These are phyloP conservation scores for Cartodere bifasciata DNA, from an alignment of 2,888 invertebrate species.

Conservation along the genomic window DNA sequence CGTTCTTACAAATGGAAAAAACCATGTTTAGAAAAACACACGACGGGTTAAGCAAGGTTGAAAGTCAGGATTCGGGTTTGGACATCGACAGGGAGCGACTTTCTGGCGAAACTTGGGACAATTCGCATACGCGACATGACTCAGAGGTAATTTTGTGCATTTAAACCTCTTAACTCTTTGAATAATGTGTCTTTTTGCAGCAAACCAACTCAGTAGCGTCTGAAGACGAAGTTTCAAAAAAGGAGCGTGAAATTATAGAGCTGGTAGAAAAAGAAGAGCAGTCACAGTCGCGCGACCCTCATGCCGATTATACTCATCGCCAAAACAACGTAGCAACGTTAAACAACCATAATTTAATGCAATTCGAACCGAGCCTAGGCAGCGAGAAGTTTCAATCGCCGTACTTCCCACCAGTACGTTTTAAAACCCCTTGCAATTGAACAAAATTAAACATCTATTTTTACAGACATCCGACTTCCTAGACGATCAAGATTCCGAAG, in stretches of 20 bases:
- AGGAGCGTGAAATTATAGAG: slow-evolving; percentile 52
- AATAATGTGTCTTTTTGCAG: slow-evolving; percentile 14
- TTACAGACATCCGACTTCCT: slow-evolving; percentile 21
- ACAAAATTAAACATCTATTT: slow-evolving; percentile 3
- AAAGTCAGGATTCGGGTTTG: slow-evolving; percentile 69
- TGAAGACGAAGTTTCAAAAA: slow-evolving; percentile 60
- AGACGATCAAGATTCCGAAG: slow-evolving; percentile 32
- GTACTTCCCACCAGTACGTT: too few species aligned
- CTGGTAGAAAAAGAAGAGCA: slow-evolving; percentile 49
- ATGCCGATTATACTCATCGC: too few species aligned
- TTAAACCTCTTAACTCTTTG: too few species aligned
- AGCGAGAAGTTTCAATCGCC: too few species aligned
- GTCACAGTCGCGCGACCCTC: slow-evolving; percentile 43
- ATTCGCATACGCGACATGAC: slow-evolving; percentile 60
- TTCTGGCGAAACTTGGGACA: slow-evolving; percentile 48
- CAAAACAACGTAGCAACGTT: too few species aligned
- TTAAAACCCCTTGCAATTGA: too few species aligned
- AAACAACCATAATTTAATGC: too few species aligned
- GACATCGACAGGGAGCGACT: slow-evolving; percentile 46
- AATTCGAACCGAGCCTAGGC: too few species aligned
- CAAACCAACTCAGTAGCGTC: slow-evolving; percentile 58
- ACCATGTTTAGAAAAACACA: slow-evolving; percentile 52
- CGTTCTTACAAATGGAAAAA: slow-evolving; percentile 66
- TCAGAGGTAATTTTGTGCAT: slow-evolving; percentile 49
- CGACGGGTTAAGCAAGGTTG: slow-evolving; percentile 32